Percentiles rank a stretch among this genome's conserved stretches.
These are phyloP conservation scores for Brachymystax lenok DNA, from an alignment of 2,797 vertebrate genomes.

Conservation along the genomic window DNA sequence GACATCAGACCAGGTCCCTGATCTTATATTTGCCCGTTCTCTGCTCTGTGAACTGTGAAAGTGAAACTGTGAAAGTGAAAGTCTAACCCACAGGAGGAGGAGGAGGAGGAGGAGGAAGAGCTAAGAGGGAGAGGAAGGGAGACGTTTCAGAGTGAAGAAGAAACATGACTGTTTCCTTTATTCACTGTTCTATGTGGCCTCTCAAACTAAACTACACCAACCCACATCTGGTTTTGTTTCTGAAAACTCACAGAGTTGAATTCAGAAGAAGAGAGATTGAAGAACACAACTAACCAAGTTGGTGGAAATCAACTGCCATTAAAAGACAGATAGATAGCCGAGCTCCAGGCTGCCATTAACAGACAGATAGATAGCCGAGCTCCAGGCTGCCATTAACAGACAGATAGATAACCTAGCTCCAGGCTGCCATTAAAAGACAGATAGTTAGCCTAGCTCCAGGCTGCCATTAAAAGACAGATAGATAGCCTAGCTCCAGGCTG, in stretches of 20 bases:
- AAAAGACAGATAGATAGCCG: not conserved
- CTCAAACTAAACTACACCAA: not conserved
- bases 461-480: too few species aligned
- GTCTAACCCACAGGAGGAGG: constrained; percentile 29
- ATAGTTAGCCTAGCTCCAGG: too few species aligned
- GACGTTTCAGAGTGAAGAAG: not conserved
- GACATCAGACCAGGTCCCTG: constrained; percentile 22
- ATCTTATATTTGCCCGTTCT: not conserved
- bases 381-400: too few species aligned
- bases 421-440: too few species aligned
- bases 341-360: not conserved
- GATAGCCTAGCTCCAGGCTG: too few species aligned
- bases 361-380: too few species aligned
- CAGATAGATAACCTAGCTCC: too few species aligned
- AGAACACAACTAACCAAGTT: not conserved
- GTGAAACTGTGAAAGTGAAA: constrained; percentile 49
- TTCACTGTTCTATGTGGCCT: not conserved
- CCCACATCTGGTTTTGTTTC: not conserved
- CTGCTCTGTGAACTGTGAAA: not conserved
- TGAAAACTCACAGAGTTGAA: not conserved
- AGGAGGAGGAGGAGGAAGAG: not conserved
- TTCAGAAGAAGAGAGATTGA: not conserved
- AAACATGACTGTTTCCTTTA: not conserved
- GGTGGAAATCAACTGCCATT: not conserved
- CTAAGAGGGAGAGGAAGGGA: not conserved